Evolutionary conservation across 2,797 vertebrate genomes (phyloP), one percentile per base, ranked within the genome.

Genomic region (Cyclopterus lumpus): DNA sequence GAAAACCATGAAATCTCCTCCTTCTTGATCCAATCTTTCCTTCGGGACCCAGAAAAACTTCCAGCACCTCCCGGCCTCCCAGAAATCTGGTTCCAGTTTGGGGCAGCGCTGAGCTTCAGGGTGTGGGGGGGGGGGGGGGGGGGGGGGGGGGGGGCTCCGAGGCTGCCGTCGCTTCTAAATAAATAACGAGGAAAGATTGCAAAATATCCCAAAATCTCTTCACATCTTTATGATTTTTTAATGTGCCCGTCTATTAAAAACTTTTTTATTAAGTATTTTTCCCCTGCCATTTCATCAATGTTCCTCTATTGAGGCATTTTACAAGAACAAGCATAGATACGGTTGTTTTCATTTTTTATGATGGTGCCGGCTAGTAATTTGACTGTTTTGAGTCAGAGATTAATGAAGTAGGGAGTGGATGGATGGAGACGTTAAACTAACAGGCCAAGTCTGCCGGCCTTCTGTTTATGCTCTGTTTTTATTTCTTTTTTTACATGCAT

Each of bases 31-130:
- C 87, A 92, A 89, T 90, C 85, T 92, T 92, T 91, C 90, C 85
- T 91, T 79, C 71, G 85, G 85, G 89, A 83, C 79, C 69, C 90
- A 86, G 73, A 89, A 89, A 89, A 93, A 91, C 85, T 88, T 81
- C 83, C 83, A 86, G 54, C 81, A 88, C 87, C 85, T 89, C 88
- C 59, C 32, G 36, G 87, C 86, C 80, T 86, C 88, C 86, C 82
- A 86, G 67, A 83, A 92, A 92, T 94, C 93, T 95, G 95, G 85
- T 94, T 95, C 87, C 80, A 93, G 91, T 95, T 94, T 92, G 88
- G 78, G 85, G 77, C 83, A 77, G 89, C 77, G 59, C 77, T 80
- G 84, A 76, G 72, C 85, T 88, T 71, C 73, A 82, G 72, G 78
- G 80, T 65, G 69, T 81, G 48, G 80, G 82, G 46, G 86, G 85